Base-by-base conservation (phyloP, 92 coral and sea anemone species). In the Palythoa grandis region DNA sequence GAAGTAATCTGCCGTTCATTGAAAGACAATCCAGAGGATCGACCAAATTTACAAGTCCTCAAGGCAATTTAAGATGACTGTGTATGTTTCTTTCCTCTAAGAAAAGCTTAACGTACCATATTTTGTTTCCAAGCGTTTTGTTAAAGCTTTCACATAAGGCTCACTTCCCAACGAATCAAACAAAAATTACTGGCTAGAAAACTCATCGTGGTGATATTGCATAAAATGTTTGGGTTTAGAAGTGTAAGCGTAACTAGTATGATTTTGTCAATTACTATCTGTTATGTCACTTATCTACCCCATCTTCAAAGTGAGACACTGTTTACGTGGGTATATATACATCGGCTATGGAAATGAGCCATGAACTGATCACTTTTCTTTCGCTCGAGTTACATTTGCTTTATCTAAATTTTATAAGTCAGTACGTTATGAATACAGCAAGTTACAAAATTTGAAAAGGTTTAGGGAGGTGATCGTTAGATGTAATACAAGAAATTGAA, bases 21-120 rank as follows among this genome's bases (percentile, higher is more conserved):
- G 56, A 52, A 61, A 48, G 52, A 48, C 72, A 48, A 80, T 61
- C 85, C 85, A 80, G 73, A 14, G 73, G 73, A 69, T 69, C 73
- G 73, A 69, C 73, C 73, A 69, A 69, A 69, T 13, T 69, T 69
- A 24, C 43, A 25, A 24, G 47, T 69, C 17, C 9, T 69, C 11
- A 69, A 25, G 73, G 73, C 73, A 69, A 35, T 69, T 69, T 69
- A 69, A 14, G 38, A 29, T n/a, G 16, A 15, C 66, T 16, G 66
- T 60, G 20, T 60, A 60, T 60, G 20, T 60, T 16, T 60, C 66
- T n/a, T 67, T 67, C 7, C 38, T 25, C 72, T 2, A 5, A 67
- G 39, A 22, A 67, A 67, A 67, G 35, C 37, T 67, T 4, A 25
- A 67, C 15, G 39, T 17, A 67, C 72, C 72, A 67, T n/a, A n/a